Conservation (phyloP, 2,797 vertebrate genomes). For the Cryptoprocta ferox region DNA sequence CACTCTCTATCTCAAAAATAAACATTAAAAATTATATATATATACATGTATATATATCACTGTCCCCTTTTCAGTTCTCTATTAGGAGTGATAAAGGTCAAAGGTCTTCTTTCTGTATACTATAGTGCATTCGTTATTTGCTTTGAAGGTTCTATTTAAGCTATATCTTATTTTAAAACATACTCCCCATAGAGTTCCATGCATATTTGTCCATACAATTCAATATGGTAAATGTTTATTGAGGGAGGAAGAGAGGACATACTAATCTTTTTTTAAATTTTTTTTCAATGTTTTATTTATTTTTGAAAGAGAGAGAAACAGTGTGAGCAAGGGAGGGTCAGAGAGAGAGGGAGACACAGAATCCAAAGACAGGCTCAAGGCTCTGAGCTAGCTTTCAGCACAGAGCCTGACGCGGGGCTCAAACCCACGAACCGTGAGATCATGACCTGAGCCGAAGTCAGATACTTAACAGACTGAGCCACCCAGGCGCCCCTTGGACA, state of each 20-base stretch:
- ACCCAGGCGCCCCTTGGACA: neutral
- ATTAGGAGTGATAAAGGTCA: neutral
- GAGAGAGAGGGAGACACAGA: no score
- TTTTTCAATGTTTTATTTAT: no score
- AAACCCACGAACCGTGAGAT: no score
- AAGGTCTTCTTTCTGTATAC: neutral
- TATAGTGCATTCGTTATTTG: neutral
- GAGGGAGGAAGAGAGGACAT: neutral
- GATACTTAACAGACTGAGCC: no score
- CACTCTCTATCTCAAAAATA: neutral
- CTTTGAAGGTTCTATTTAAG: neutral
- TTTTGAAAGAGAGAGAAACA: no score
- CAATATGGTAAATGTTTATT: neutral
- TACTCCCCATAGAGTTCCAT: neutral
- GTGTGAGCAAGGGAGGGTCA: no score
- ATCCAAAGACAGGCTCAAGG: no score
- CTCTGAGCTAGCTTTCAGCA: no score
- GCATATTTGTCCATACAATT: neutral
- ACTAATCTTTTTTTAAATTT: neutral
- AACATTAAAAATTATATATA: neutral
- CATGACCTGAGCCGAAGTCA: no score
- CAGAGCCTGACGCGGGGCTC: no score
- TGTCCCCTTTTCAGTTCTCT: neutral
- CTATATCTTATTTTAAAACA: neutral
- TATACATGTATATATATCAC: neutral